Evolutionary conservation across 2,113 vertebrate species (phyloP).

Genomic region (Mus pahari): DNA sequence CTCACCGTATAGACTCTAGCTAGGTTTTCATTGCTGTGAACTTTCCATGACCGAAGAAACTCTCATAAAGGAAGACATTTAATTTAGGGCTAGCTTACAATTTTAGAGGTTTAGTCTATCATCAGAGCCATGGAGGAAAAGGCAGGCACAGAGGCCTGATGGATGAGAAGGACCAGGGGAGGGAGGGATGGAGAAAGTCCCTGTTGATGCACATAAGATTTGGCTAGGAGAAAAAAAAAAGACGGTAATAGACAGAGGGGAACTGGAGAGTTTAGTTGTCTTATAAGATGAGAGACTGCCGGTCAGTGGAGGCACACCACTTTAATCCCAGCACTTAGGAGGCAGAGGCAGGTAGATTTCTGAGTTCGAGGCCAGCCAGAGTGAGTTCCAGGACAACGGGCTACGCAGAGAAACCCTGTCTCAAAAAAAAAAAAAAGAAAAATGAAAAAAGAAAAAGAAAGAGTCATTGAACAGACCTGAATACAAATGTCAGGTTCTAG

Average conservation of each 20-base stretch:
- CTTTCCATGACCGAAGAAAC: neutral
- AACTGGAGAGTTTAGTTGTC: neutral
- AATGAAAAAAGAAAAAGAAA: neutral
- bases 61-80: neutral
- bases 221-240: neutral
- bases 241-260: neutral
- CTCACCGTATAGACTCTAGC: neutral
- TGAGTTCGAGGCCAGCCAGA: too few relatives aligned
- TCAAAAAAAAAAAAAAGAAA: too few relatives aligned
- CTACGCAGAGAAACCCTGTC: too few relatives aligned
- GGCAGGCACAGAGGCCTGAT: neutral
- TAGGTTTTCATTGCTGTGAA: neutral
- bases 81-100: neutral
- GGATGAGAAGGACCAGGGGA: neutral
- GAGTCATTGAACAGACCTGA: neutral
- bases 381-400: too few relatives aligned
- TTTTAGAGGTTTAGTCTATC: neutral
- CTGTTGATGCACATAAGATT: neutral
- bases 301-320: too few relatives aligned
- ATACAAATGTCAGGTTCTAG: neutral
- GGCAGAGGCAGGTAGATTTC: too few relatives aligned
- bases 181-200: neutral
- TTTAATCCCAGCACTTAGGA: too few relatives aligned
- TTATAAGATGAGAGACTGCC: neutral
- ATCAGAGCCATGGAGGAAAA: neutral